These are phyloP conservation scores for Brevimyrus niger DNA, from an alignment of 2,113 vertebrate genomes.

Conservation along the genomic window DNA sequence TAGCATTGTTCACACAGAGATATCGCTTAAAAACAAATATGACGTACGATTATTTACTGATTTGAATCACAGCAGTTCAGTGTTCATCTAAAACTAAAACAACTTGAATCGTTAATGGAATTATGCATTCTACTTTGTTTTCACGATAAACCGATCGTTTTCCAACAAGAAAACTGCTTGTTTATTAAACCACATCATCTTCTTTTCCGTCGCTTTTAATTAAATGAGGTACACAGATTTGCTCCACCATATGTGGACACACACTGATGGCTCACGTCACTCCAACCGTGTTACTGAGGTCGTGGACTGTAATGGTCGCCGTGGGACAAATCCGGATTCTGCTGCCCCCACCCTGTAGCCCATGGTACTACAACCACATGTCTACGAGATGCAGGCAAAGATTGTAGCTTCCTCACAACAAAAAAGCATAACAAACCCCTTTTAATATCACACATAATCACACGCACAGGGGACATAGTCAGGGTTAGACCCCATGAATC, in stretches of 20 bases:
- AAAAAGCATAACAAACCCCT: background rate
- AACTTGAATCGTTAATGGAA: background rate
- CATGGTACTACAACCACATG: background rate
- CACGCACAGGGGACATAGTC: background rate
- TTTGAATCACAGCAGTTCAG: background rate
- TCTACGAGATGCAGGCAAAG: background rate
- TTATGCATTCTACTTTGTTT: background rate
- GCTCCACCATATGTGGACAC: background rate
- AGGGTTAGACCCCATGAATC: background rate
- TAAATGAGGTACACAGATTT: background rate
- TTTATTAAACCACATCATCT: background rate
- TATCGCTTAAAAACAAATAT: background rate
- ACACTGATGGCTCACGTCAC: background rate
- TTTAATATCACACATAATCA: background rate
- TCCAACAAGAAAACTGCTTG: background rate
- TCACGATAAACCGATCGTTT: background rate
- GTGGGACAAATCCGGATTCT: background rate
- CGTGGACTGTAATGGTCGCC: background rate
- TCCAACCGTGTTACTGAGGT: background rate
- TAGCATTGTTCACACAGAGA: background rate
- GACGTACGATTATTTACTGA: background rate
- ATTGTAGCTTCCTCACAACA: background rate
- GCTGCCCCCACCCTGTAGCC: background rate
- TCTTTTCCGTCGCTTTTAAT: background rate
- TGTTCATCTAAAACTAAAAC: background rate